These are phyloP conservation scores for Crypturellus undulatus DNA, from an alignment of 2,113 vertebrate species.

Conservation along the genomic window DNA sequence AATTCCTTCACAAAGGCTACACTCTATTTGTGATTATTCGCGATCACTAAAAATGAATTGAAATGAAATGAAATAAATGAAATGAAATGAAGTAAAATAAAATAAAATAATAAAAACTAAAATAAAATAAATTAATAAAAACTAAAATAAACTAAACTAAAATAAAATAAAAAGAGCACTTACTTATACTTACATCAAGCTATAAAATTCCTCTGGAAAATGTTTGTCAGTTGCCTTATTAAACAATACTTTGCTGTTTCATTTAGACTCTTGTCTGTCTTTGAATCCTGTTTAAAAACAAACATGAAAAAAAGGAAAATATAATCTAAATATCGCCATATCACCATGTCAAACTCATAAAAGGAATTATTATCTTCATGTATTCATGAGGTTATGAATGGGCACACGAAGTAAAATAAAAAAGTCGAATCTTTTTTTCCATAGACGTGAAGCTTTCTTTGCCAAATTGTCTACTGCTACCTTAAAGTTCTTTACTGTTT, in stretches of 20 bases:
- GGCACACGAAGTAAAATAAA: background rate
- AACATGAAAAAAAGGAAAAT: background rate
- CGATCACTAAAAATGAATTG: background rate
- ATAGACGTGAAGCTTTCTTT: background rate
- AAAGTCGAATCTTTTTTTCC: background rate
- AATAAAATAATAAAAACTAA: background rate
- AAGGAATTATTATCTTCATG: background rate
- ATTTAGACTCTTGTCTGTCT: background rate
- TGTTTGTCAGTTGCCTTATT: background rate
- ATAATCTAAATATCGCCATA: background rate
- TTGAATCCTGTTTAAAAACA: background rate
- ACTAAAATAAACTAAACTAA: no score
- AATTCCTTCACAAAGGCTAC: background rate
- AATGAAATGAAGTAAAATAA: background rate
- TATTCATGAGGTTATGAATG: background rate
- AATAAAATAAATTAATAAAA: background rate
- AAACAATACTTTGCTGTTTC: background rate
- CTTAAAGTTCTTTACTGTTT: background rate
- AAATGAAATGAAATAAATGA: background rate
- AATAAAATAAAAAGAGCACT: background rate
- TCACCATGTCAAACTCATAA: background rate
- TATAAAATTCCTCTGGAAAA: accelerated
- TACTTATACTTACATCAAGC: background rate
- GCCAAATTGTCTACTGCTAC: background rate
- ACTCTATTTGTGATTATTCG: background rate